Conservation (phyloP, 2,113 vertebrate genomes). For the Muntiacus reevesi region DNA sequence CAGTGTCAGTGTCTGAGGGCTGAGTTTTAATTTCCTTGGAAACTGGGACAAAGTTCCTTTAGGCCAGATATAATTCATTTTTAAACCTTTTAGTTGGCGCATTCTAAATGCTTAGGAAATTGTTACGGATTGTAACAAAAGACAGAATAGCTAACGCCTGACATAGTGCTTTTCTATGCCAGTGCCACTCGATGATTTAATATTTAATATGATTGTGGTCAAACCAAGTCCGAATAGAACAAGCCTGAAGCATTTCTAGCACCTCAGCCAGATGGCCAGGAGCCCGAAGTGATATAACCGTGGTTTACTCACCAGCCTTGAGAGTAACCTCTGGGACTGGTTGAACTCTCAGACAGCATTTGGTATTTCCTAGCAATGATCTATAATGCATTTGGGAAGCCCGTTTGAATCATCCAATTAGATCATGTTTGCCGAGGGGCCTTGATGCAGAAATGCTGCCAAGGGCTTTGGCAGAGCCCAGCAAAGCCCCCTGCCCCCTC, state of each 20-base stretch:
- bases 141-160: slow-evolving; percentile 38
- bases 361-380: slow-evolving; percentile 52
- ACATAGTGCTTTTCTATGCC: slow-evolving; percentile 43
- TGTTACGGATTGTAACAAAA: slow-evolving; percentile 46
- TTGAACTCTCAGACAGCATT: slow-evolving; percentile 10
- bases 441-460: slow-evolving; percentile 19
- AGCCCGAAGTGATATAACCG: slow-evolving; percentile 43
- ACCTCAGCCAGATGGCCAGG: slow-evolving; percentile 43
- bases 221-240: slow-evolving; percentile 44
- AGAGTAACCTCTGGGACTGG: slow-evolving; percentile 33
- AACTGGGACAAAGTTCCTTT: not conserved
- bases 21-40: slow-evolving; percentile 12
- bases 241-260: not conserved
- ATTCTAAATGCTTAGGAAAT: slow-evolving; percentile 11
- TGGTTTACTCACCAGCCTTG: not conserved
- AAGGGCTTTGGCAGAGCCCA: not conserved
- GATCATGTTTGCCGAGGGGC: slow-evolving; percentile 9
- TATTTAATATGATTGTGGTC: slow-evolving; percentile 66
- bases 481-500: not conserved
- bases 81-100: not conserved
- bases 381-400: slow-evolving; percentile 56
- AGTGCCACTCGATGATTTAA: slow-evolving; percentile 59
- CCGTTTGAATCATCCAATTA: slow-evolving; percentile 10
- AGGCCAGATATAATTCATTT: slow-evolving; percentile 10
- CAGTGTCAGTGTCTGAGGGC: not conserved